These are phyloP conservation scores for Cotesia glomerata DNA, from an alignment of 1,140 invertebrate genomes.

Conservation along the genomic window DNA sequence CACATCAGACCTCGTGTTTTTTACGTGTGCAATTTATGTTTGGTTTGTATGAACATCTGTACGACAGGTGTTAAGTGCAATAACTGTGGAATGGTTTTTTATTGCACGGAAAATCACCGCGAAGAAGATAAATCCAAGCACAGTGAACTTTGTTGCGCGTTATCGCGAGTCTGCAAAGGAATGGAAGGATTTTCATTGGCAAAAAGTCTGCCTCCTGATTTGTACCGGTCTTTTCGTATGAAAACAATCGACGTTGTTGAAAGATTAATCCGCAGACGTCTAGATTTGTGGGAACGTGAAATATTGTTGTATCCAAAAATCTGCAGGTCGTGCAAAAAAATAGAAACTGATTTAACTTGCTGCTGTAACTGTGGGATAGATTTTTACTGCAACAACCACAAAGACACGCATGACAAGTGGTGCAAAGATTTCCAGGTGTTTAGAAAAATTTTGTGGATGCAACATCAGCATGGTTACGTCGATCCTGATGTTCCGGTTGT, in stretches of 20 bases:
- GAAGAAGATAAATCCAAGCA: conserved; percentile 57
- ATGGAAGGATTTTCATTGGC: conserved; percentile 60
- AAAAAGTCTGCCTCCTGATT: conserved; percentile 63
- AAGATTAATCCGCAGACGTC: conserved; percentile 63
- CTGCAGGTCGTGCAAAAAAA: conserved; percentile 63
- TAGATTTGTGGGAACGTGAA: conserved; percentile 73
- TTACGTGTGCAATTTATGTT: conserved; percentile 53
- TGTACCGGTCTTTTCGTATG: conserved; percentile 69
- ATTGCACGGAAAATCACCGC: conserved; percentile 63
- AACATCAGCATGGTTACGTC: conserved; percentile 60
- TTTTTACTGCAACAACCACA: conserved; percentile 47
- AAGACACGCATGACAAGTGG: conserved; percentile 47
- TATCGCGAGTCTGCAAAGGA: conserved; percentile 40
- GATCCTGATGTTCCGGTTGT: conserved; percentile 66
- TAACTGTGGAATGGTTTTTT: conserved; percentile 64
- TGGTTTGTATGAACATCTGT: conserved; percentile 51
- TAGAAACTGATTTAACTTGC: conserved; percentile 63
- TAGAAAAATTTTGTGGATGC: conserved; percentile 45
- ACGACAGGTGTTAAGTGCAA: conserved; percentile 47
- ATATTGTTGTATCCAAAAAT: conserved; percentile 71
- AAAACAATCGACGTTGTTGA: conserved; percentile 68
- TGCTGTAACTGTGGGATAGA: conserved; percentile 68
- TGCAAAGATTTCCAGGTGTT: conserved; percentile 56
- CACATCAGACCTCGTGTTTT: conserved; percentile 50
- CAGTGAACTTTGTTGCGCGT: conserved; percentile 57